Evolutionary conservation across 2,797 vertebrate genomes (phyloP).

Genomic region (Gadopsis marmoratus): DNA sequence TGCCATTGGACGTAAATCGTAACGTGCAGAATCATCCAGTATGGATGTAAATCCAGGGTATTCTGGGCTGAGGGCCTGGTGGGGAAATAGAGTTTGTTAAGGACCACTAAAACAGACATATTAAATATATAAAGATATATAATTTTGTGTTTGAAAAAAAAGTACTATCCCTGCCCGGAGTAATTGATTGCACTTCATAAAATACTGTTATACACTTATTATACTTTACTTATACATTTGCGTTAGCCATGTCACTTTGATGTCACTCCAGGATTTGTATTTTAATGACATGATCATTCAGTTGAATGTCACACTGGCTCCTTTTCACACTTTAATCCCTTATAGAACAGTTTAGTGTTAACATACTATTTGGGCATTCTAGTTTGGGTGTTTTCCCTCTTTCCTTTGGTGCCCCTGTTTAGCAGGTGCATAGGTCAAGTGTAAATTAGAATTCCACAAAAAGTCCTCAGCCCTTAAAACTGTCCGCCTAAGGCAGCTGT

Average conservation of each 20-base stretch:
- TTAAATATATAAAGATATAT: neutral
- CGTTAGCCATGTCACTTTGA: neutral
- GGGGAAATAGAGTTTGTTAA: neutral
- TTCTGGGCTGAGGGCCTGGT: neutral
- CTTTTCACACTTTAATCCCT: neutral
- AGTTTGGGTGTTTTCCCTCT: neutral
- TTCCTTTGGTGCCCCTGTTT: constrained; percentile 11
- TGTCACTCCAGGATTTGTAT: neutral
- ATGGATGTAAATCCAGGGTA: neutral
- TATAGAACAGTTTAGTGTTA: neutral
- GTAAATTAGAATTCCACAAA: constrained; percentile 52
- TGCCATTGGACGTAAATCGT: neutral
- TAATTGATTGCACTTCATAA: neutral
- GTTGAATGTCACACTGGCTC: neutral
- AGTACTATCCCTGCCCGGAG: neutral
- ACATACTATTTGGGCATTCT: neutral
- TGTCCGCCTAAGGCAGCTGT: constrained; percentile 71
- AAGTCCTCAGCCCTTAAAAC: constrained; percentile 53
- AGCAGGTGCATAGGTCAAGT: constrained; percentile 49
- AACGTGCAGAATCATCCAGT: neutral
- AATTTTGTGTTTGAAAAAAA: no score
- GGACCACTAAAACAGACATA: neutral
- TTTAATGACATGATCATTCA: constrained; percentile 9
- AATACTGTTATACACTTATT: no score
- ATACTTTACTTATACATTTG: no score